Evolutionary conservation across 2,888 invertebrate species (phyloP), one percentile per base, ranked within the genome.

Genomic region (Lasius platythorax): DNA sequence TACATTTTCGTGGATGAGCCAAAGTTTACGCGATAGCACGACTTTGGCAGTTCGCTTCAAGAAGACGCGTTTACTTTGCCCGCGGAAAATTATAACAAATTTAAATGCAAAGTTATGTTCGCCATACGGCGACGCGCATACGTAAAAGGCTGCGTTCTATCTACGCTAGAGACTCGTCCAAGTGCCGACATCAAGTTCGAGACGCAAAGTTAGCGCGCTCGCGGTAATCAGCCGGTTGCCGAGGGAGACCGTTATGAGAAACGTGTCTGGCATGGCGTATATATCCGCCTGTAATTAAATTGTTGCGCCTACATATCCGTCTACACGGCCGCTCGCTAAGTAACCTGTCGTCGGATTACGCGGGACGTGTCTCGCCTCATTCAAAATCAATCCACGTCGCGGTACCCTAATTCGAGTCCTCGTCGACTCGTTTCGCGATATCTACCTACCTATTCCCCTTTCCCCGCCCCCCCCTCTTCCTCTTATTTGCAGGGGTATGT

Each of bases 261-360:
- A 91, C 91, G 91, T 93, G 92, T 92, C 92, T 91, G 70, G 93
- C 93, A 92, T 93, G 81, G 88, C 88, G 86, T 92, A 91, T 50
- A 50, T 91, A 90, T 88, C 88, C 70, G 30, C 8, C 43, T 73
- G 88, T 91, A 91, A 91, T 91, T 91, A 91, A 91, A 91, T 91
- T 87, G 89, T 89, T 85, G 85, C 86, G 85, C 72, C 89, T 84
- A 87, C 85, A 72, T 83, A 87, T 88, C 84, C 82, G 85, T 83
- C 85, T 81, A 63, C 40, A 46, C 33, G 66, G 63, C 30, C 33
- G 64, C 28, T 46, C 56, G 64, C 86, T 85, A 89, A 89, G 87
- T 85, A 84, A 88, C 84, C 87, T 87, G 89, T 88, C 87, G 88
- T 58, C 89, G 87, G 87, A 89, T 90, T 88, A 89, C 87, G 74